These are phyloP conservation scores for Ophion ventricosus DNA, from an alignment of 2,888 invertebrate genomes.

Conservation along the genomic window DNA sequence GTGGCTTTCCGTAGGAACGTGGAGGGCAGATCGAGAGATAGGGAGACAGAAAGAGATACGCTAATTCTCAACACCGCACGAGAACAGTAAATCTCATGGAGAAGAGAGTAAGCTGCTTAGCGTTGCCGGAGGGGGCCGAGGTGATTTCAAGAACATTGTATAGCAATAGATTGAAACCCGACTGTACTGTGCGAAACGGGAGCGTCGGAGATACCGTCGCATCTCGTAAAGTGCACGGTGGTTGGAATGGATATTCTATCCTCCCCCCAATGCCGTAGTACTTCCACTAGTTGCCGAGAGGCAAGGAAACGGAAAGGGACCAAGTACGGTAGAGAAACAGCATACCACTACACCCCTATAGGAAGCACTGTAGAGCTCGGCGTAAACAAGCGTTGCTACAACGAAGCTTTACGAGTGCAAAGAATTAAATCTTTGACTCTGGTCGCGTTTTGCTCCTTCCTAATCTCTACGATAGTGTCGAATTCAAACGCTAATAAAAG, in stretches of 20 bases:
- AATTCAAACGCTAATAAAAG: conserved; percentile 55
- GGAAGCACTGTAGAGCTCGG: conserved; percentile 42
- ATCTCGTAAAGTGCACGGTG: conserved; percentile 63
- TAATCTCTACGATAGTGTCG: conserved; percentile 5
- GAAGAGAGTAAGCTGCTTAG: conserved; percentile 65
- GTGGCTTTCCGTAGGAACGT: conserved; percentile 39
- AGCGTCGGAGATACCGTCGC: conserved; percentile 50
- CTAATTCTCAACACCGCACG: conserved; percentile 65
- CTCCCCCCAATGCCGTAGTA: conserved; percentile 38
- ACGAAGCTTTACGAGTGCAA: conserved; percentile 63
- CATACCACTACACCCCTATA: not conserved
- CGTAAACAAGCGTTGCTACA: conserved; percentile 48
- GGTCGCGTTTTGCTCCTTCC: conserved; percentile 39
- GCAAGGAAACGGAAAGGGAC: conserved; percentile 23
- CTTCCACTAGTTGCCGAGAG: conserved; percentile 43
- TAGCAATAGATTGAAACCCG: conserved; percentile 59
- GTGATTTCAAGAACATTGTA: conserved; percentile 65
- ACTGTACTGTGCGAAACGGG: conserved; percentile 29
- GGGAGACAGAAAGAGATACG: conserved; percentile 41
- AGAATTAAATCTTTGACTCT: conserved; percentile 64
- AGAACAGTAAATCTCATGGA: conserved; percentile 63
- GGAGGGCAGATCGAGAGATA: conserved; percentile 21
- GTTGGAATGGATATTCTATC: conserved; percentile 57
- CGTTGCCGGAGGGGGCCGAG: conserved; percentile 48
- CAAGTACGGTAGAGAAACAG: conserved; percentile 43